phyloP scores from a whole-genome alignment of 2,797 vertebrate species.

The Tangara arthus region DNA sequence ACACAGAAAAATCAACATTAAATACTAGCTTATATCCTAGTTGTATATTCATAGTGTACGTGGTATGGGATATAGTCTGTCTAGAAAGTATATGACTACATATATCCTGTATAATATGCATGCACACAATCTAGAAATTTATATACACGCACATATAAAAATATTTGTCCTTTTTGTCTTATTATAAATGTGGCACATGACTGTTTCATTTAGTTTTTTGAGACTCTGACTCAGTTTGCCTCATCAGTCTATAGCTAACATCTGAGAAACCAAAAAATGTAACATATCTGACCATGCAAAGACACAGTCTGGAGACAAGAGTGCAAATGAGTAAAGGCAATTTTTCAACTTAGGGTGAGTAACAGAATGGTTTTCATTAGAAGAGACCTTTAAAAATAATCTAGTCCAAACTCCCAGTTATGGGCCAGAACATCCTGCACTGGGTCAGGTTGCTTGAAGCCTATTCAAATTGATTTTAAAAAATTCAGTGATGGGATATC shows the following conservation, averaged over 20 bases:
- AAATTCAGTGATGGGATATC: neutral
- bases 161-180: neutral
- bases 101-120: neutral
- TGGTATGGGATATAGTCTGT: neutral
- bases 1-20: neutral
- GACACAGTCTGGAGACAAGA: neutral
- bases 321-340: accelerated
- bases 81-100: neutral
- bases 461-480: neutral
- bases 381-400: neutral
- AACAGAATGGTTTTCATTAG: neutral
- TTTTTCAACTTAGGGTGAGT: neutral
- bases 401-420: neutral
- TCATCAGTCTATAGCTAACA: neutral
- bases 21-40: neutral
- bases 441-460: neutral
- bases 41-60: neutral
- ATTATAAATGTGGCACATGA: neutral
- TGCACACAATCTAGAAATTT: neutral
- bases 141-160: neutral
- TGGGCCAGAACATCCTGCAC: neutral
- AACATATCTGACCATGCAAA: neutral
- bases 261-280: neutral
- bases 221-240: neutral
- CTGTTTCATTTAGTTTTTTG: neutral